These are phyloP conservation scores for Coracopsis vasa DNA, from an alignment of 2,113 vertebrate genomes.

Conservation along the genomic window DNA sequence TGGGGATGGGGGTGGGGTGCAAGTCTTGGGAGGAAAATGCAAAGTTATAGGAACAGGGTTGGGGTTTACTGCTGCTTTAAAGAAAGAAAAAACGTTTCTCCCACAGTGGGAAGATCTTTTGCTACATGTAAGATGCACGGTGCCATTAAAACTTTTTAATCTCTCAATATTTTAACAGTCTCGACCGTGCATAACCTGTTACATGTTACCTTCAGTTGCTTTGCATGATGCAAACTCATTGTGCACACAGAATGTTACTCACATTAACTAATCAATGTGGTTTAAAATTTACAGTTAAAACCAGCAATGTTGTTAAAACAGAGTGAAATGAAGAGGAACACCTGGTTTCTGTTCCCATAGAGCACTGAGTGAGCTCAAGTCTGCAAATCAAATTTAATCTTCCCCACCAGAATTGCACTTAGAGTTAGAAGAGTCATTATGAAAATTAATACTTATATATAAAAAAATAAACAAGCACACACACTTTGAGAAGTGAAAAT, in stretches of 20 bases:
- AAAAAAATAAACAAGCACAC: neutral
- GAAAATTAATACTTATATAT: neutral
- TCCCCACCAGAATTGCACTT: neutral
- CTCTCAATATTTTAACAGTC: neutral
- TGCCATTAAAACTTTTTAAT: neutral
- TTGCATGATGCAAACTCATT: neutral
- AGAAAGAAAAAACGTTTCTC: neutral
- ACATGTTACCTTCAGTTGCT: neutral
- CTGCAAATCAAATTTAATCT: slow-evolving; percentile 1
- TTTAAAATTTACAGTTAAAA: neutral
- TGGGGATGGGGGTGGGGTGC: fast-evolving
- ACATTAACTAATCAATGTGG: neutral
- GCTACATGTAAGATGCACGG: neutral
- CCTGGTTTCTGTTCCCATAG: neutral
- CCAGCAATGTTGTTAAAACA: neutral
- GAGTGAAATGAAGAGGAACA: neutral
- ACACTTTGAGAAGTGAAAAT: neutral
- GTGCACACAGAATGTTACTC: neutral
- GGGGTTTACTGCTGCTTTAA: neutral
- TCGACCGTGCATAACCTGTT: neutral
- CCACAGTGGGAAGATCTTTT: neutral
- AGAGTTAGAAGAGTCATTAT: neutral
- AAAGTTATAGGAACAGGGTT: neutral
- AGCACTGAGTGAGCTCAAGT: neutral
- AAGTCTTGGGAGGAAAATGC: neutral